Evolutionary conservation across 1,140 invertebrate genomes (phyloP), one percentile per base, ranked within the genome.

Genomic region (Zaprionus vittiger): DNA sequence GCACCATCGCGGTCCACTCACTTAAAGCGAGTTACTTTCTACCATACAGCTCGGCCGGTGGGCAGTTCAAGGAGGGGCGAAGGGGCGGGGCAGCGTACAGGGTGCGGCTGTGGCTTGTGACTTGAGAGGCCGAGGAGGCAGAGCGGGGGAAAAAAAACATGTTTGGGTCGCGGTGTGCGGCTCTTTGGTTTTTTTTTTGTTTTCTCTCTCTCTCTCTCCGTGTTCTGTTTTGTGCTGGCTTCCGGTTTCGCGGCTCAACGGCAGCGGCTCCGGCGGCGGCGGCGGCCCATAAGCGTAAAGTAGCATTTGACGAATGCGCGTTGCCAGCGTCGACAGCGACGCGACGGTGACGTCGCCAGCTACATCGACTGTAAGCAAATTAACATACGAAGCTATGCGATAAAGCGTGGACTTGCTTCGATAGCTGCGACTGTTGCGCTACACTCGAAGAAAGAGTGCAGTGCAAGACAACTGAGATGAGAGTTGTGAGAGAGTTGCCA

Each of bases 331-430:
- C 38, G 59, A 37, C 64, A 55, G 1, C 57, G 57, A 52, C 41
- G 64, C 38, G 60, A 52, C 47, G 12, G 4, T 11, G n/a, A 49
- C n/a, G 22, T 20, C 47, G 41, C n/a, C 41, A 47, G 41, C 41
- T 47, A 17, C 41, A 47, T 6, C 57, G 57, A 70, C 52, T 26
- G 61, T 68, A 75, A 78, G 44, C 69, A 66, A 87, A 87, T 87
- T 87, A 84, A 79, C 83, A 87, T 86, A 86, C 62, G 67, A 74
- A 89, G 79, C 81, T 89, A 83, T 89, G 78, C 81, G 84, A 87
- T 89, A 84, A 84, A 89, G 83, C 81, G 81, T 87, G 84, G 83
- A 90, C 83, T 83, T 80, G 77, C 68, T 65, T 44, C 34, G 83
- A 83, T 87, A 83, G 77, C 81, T 63, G 52, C 77, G 76, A 83